A percentile compares a stretch with the other conserved stretches of the same genome.
phyloP scores from a whole-genome alignment of 2,888 invertebrate species.

The Linyphia triangularis region DNA sequence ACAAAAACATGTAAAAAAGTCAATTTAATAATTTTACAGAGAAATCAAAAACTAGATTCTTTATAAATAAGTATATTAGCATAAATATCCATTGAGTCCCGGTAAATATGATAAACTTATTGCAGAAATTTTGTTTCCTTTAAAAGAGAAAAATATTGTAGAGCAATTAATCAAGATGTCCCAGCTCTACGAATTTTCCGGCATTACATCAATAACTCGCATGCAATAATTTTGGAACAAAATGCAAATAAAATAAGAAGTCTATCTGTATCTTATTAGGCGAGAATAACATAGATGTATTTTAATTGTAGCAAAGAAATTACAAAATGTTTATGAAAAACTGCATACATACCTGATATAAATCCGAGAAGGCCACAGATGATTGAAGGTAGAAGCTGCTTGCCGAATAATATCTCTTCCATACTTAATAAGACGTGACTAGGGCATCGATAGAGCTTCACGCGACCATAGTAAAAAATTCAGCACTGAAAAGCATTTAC shows the following conservation, averaged over 20 bases:
- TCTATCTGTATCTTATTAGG: too few relatives aligned
- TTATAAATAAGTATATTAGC: too few relatives aligned
- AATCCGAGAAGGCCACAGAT: constrained; percentile 73
- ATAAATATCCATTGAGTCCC: too few relatives aligned
- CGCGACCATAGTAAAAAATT: constrained; percentile 59
- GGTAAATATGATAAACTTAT: too few relatives aligned
- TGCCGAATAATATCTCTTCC: constrained; percentile 65
- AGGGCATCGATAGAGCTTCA: constrained; percentile 58
- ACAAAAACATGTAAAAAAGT: too few relatives aligned
- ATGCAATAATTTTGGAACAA: neutral
- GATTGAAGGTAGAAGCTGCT: constrained; percentile 70
- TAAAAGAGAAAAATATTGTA: neutral
- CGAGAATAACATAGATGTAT: too few relatives aligned
- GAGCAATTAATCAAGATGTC: neutral
- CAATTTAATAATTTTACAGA: too few relatives aligned
- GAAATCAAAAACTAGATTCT: too few relatives aligned
- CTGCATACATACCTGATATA: constrained; percentile 62
- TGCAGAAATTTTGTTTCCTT: too few relatives aligned
- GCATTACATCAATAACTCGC: neutral
- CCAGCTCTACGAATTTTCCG: neutral
- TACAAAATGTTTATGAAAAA: neutral
- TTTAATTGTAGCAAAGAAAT: neutral
- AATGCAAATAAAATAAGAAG: neutral
- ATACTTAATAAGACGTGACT: constrained; percentile 55
- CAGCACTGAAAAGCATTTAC: constrained; percentile 40